A percentile compares a stretch with the other conserved stretches of the same genome.
Conservation (phyloP, 2,888 invertebrate genomes). For the Tholera decimalis region DNA sequence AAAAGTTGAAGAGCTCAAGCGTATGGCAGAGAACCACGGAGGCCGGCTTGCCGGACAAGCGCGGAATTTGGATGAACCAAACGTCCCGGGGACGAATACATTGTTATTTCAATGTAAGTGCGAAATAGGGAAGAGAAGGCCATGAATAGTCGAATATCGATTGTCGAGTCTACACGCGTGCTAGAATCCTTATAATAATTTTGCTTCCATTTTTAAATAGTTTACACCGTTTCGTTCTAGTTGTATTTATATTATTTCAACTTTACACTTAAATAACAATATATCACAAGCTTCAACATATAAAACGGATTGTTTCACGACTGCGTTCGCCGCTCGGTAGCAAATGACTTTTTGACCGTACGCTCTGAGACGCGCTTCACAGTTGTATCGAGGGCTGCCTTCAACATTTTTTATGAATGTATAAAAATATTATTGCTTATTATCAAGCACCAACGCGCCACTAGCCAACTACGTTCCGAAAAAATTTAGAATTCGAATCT, state of each 20-base stretch:
- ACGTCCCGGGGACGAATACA: slow-evolving; percentile 81
- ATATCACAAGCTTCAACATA: slow-evolving; percentile 91
- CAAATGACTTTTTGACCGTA: slow-evolving; percentile 85
- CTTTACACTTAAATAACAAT: slow-evolving; percentile 91
- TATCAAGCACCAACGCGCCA: slow-evolving; percentile 90
- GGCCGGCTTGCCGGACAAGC: slow-evolving; percentile 62
- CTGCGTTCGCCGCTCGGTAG: slow-evolving; percentile 62
- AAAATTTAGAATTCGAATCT: slow-evolving; percentile 86
- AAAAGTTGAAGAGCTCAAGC: slow-evolving; percentile 78
- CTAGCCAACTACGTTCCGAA: slow-evolving; percentile 89
- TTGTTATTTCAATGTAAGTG: slow-evolving; percentile 90
- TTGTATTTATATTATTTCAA: slow-evolving; percentile 87
- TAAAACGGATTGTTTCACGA: slow-evolving; percentile 77
- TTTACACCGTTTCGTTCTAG: slow-evolving; percentile 84
- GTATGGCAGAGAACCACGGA: slow-evolving; percentile 64
- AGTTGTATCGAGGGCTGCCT: slow-evolving; percentile 79
- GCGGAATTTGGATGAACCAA: slow-evolving; percentile 91
- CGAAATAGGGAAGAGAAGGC: slow-evolving; percentile 75
- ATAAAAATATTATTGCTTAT: slow-evolving; percentile 92
- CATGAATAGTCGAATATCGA: slow-evolving; percentile 57
- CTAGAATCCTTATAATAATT: slow-evolving; percentile 82
- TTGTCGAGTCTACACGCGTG: slow-evolving; percentile 84
- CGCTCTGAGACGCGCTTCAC: slow-evolving; percentile 70
- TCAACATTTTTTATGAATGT: slow-evolving; percentile 87
- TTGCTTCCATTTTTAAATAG: slow-evolving; percentile 77